Conservation (phyloP, 2,888 invertebrate genomes). For the Augochlorella aurata region DNA sequence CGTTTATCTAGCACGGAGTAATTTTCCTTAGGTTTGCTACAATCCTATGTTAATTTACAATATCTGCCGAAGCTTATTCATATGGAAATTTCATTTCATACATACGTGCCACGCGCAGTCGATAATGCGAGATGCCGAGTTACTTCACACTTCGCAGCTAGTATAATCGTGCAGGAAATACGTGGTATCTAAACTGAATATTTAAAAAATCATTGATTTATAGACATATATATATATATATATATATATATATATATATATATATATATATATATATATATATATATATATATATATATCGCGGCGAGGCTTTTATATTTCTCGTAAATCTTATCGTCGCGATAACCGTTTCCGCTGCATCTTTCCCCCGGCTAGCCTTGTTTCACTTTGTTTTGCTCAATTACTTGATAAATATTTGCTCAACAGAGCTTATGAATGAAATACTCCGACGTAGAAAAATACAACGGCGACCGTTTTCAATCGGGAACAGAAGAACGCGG, state of each 20-base stretch:
- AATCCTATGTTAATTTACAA: constrained; percentile 14
- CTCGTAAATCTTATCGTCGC: background rate
- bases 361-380: background rate
- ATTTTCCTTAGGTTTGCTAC: constrained; percentile 1
- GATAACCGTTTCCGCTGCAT: background rate
- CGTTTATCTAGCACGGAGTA: background rate
- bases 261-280: background rate
- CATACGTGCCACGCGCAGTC: constrained; percentile 2
- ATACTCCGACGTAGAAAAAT: background rate
- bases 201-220: constrained; percentile 18
- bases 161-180: constrained; percentile 18
- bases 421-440: background rate
- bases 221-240: background rate
- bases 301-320: background rate
- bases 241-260: background rate
- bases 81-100: constrained; percentile 17
- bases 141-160: constrained; percentile 6
- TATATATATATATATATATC: no score
- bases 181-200: constrained; percentile 1
- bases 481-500: background rate
- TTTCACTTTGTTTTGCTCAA: background rate
- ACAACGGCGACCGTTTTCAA: background rate
- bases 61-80: background rate
- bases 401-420: constrained; percentile 1
- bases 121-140: constrained; percentile 10